Conservation (phyloP, 2,888 invertebrate genomes). For the Agriopis aurantiaria region DNA sequence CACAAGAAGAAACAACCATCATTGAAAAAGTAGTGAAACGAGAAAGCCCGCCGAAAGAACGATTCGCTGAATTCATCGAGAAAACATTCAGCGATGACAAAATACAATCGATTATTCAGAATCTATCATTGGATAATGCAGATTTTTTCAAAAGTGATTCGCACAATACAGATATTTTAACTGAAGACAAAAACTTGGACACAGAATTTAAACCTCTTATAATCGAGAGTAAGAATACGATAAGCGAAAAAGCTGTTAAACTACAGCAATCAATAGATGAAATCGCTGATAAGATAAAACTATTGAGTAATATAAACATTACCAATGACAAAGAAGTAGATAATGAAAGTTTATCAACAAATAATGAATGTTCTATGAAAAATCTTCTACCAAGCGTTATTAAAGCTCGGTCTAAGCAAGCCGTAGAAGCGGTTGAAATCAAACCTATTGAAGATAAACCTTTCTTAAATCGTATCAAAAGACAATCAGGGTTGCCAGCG, state of each 20-base stretch:
- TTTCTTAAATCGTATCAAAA: conserved; percentile 69
- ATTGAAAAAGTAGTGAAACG: conserved; percentile 59
- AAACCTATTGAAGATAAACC: conserved; percentile 58
- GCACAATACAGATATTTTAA: conserved; percentile 38
- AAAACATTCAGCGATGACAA: conserved; percentile 80
- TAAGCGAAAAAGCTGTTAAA: conserved; percentile 61
- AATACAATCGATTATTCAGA: conserved; percentile 79
- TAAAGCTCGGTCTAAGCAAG: conserved; percentile 36
- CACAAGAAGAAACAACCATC: conserved; percentile 51
- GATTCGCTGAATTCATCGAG: conserved; percentile 76
- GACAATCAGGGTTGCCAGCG: conserved; percentile 69
- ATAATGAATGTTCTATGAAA: conserved; percentile 12
- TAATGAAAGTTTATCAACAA: conserved; percentile 34
- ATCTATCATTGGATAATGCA: conserved; percentile 72
- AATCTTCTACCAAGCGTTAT: conserved; percentile 37
- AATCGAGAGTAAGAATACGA: conserved; percentile 48
- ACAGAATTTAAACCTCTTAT: conserved; percentile 49
- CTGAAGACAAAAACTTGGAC: conserved; percentile 44
- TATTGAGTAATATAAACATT: conserved; percentile 51
- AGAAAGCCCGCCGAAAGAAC: conserved; percentile 80
- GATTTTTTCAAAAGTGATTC: conserved; percentile 55
- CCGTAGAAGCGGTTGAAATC: conserved; percentile 32
- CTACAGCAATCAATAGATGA: conserved; percentile 64
- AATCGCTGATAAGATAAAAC: conserved; percentile 64
- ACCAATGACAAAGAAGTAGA: conserved; percentile 37